Evolutionary conservation across 2,888 invertebrate genomes (phyloP).

Genomic region (Microctonus brassicae): DNA sequence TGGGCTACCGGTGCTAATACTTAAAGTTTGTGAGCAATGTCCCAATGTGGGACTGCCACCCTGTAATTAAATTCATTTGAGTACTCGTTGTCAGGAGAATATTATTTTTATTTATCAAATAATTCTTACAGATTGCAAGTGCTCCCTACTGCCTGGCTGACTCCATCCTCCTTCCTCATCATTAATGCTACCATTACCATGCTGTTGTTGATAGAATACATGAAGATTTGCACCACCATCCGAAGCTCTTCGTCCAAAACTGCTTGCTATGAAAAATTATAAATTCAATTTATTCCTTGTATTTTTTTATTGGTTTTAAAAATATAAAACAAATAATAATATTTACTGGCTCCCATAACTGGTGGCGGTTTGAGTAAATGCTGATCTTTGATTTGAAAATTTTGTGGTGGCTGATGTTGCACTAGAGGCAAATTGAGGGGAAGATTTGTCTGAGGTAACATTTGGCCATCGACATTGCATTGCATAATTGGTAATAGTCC

Average conservation of each 20-base stretch:
- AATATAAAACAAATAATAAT: background rate
- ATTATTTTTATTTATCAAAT: background rate
- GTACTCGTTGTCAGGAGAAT: background rate
- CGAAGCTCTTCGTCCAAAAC: constrained; percentile 91
- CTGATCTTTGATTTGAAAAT: constrained; percentile 92
- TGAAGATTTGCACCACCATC: constrained; percentile 96
- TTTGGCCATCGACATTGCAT: constrained; percentile 69
- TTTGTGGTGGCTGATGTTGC: constrained; percentile 86
- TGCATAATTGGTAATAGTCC: constrained; percentile 60
- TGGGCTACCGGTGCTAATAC: constrained; percentile 61
- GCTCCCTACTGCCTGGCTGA: constrained; percentile 73
- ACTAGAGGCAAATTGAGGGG: constrained; percentile 87
- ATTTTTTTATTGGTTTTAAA: background rate
- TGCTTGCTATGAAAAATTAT: constrained; percentile 73
- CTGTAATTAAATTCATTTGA: constrained; percentile 49
- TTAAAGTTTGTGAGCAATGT: constrained; percentile 68
- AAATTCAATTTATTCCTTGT: constrained; percentile 20
- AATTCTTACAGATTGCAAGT: constrained; percentile 71
- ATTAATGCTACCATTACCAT: constrained; percentile 59
- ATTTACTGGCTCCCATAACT: constrained; percentile 85
- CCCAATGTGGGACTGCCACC: constrained; percentile 69
- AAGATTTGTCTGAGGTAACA: constrained; percentile 85
- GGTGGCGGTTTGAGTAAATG: constrained; percentile 94
- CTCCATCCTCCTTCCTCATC: constrained; percentile 71
- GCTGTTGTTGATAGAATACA: constrained; percentile 73